Percentiles rank a stretch among this genome's conserved stretches.
Evolutionary conservation across 2,888 invertebrate species (phyloP).

Genomic region (Microplitis manilae): DNA sequence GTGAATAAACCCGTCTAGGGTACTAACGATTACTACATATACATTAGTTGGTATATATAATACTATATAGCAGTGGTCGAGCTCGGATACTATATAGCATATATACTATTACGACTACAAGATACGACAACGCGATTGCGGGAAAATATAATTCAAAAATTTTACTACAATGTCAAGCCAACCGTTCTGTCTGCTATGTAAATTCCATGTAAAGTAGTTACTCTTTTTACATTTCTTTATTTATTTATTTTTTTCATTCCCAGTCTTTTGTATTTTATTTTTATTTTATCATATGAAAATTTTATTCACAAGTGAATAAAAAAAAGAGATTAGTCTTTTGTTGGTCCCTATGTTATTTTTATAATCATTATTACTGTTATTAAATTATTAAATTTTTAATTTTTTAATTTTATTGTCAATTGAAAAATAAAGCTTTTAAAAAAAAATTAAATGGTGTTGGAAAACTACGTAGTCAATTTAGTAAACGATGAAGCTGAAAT

Average conservation of each 20-base stretch:
- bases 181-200: conserved; percentile 1
- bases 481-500: conserved; percentile 48
- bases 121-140: not conserved
- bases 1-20: conserved; percentile 56
- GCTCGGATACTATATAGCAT: conserved; percentile 20
- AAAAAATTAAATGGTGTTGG: not conserved
- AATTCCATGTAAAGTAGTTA: not conserved
- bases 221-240: not conserved
- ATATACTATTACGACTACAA: not conserved
- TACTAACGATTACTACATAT: not conserved
- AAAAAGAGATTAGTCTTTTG: conserved; percentile 1
- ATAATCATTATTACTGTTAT: not conserved
- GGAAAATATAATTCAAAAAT: not conserved
- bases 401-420: no score
- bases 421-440: not conserved
- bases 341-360: not conserved
- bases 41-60: no score
- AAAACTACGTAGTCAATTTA: conserved; percentile 45
- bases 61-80: no score
- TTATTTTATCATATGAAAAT: not conserved
- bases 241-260: not conserved
- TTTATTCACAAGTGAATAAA: not conserved
- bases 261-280: not conserved
- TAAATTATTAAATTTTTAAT: not conserved
- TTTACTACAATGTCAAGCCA: not conserved